Percentiles rank a stretch among this genome's conserved stretches.
phyloP scores from a whole-genome alignment of 2,797 vertebrate species.

The Yasuhikotakia modesta region DNA sequence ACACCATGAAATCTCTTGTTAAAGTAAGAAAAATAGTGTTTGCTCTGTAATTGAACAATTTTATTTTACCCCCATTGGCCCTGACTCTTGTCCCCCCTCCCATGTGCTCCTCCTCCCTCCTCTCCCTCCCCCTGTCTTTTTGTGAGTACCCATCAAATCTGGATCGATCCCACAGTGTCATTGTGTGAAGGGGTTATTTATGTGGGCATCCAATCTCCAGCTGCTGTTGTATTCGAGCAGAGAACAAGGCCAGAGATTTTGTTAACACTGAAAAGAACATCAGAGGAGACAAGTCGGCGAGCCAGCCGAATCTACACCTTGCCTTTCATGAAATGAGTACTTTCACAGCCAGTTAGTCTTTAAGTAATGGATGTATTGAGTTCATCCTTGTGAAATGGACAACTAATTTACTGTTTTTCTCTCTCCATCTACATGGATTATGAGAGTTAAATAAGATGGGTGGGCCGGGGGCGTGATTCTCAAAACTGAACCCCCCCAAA shows the following conservation, averaged over 20 bases:
- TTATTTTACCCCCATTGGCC: slow-evolving; percentile 82
- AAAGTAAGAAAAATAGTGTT: slow-evolving; percentile 99
- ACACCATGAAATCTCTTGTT: slow-evolving; percentile 99
- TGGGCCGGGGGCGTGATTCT: slow-evolving; percentile 6
- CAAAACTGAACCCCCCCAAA: not conserved
- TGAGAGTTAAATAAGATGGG: slow-evolving; percentile 95
- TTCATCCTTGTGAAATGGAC: slow-evolving; percentile 99
- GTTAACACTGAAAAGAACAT: slow-evolving; percentile 99
- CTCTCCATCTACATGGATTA: slow-evolving; percentile 89
- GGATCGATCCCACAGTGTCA: slow-evolving; percentile 93
- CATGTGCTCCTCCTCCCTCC: slow-evolving; percentile 61
- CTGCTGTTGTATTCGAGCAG: slow-evolving; percentile 95
- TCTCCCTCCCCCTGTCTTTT: slow-evolving; percentile 77
- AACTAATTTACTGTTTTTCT: slow-evolving; percentile 94
- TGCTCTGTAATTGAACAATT: slow-evolving; percentile 99
- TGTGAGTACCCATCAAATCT: slow-evolving; percentile 96
- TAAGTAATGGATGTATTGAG: slow-evolving; percentile 99
- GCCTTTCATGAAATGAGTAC: slow-evolving; percentile 89
- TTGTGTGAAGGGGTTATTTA: slow-evolving; percentile 97
- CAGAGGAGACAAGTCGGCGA: slow-evolving; percentile 88
- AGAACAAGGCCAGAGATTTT: slow-evolving; percentile 97
- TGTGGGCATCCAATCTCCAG: slow-evolving; percentile 98
- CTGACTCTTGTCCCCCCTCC: slow-evolving; percentile 53
- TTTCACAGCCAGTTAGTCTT: slow-evolving; percentile 99
- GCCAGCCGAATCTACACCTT: slow-evolving; percentile 76